A percentile compares a stretch with the other conserved stretches of the same genome.
Evolutionary conservation across 2,797 vertebrate species (phyloP).

Genomic region (Bucorvus abyssinicus): DNA sequence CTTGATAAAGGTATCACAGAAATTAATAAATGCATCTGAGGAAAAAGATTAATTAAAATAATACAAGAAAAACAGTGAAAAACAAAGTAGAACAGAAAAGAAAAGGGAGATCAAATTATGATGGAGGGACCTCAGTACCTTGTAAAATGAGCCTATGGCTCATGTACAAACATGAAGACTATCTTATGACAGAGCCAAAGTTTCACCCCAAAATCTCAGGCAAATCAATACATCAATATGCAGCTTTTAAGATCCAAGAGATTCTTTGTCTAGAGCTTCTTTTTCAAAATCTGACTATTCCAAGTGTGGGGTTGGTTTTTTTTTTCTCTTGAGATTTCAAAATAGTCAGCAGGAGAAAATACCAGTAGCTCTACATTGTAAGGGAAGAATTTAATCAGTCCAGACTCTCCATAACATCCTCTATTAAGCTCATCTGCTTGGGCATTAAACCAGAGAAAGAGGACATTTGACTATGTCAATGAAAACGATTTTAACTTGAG

Average conservation of each 20-base stretch:
- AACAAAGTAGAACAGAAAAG: background rate
- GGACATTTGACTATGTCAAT: background rate
- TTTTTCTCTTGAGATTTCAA: background rate
- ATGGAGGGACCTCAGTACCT: background rate
- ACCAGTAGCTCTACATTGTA: background rate
- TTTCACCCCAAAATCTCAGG: background rate
- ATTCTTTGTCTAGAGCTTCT: background rate
- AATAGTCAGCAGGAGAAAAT: background rate
- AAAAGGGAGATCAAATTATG: background rate
- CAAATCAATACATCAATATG: background rate
- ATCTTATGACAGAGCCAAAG: background rate
- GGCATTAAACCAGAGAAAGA: background rate
- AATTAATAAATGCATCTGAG: background rate
- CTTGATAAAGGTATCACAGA: background rate
- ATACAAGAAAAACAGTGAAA: background rate
- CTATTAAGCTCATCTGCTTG: background rate
- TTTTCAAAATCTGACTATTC: background rate
- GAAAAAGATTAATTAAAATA: background rate
- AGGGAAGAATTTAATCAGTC: background rate
- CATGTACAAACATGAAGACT: background rate
- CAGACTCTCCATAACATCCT: background rate
- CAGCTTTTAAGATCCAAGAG: background rate
- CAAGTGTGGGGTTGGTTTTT: background rate
- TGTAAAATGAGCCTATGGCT: background rate
- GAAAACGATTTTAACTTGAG: background rate